Base-by-base conservation (phyloP, 1,140 invertebrate genomes). In the Drosophila murphyi region DNA sequence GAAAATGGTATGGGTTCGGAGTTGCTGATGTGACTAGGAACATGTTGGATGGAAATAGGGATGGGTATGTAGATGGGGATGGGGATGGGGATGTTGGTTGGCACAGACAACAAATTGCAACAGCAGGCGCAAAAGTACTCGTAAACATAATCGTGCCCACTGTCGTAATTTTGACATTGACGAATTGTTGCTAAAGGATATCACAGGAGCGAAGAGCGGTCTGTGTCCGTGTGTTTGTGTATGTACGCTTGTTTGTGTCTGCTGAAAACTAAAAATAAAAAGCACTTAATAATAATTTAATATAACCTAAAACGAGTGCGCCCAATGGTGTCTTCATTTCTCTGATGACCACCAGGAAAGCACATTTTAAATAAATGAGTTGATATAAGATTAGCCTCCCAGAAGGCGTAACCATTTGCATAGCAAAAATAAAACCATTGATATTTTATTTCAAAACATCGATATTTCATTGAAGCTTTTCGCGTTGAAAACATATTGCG, bases 81-180 rank as follows among this genome's bases (percentile, higher is more conserved):
- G 29, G 20, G 20, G 5, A 12, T 34, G 28, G 12, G 47, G 12
- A 8, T 5, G 50, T 20, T 20, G 20, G 20, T 20, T 8, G 12
- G 37, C 45, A n/a, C 47, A 12, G 31, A 47, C 43, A 79, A 87
- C 76, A 80, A 83, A 80, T 89, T 74, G 76, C 72, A 79, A 61
- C 61, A 71, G 79, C 51, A 63, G 78, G 69, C 72, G 77, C 39
- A 75, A 63, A 68, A 89, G 76, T 77, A 83, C 78, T 79, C 57
- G 57, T 35, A 62, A 63, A 59, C 47, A 63, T 62, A 69, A 81
- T 78, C 72, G 78, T 77, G 73, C 60, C 56, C 74, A 76, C 39
- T 80, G 78, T 89, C 64, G 85, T 72, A 83, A 76, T 81, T 79
- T 81, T 89, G 86, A 89, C 85, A 90, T 81, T 89, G 85, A 89